Percentiles rank a stretch among this genome's conserved stretches.
phyloP scores from a whole-genome alignment of 2,113 vertebrate species.

The cattle (Bos taurus) region ARS-UCD2.0 NC_037331.1:100479501-100480000 shows the following conservation, averaged over 20 bases:
- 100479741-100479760: neutral
- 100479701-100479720: neutral
- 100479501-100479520: neutral
- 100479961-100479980: neutral
- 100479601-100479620: neutral
- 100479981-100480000: neutral
- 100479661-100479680: neutral
- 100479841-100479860: neutral
- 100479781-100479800: neutral
- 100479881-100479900: accelerated
- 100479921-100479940: neutral
- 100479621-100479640: neutral
- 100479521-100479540: neutral
- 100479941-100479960: neutral
- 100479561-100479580: neutral
- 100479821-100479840: neutral
- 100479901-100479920: neutral
- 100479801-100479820: neutral
- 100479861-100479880: neutral
- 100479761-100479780: neutral
- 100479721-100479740: neutral
- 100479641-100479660: slow-evolving; percentile 20
- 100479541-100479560: neutral
- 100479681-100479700: neutral
- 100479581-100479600: neutral